These are phyloP conservation scores for Tryphoninae sp. DNA, from an alignment of 2,888 invertebrate genomes.

Conservation along the genomic window DNA sequence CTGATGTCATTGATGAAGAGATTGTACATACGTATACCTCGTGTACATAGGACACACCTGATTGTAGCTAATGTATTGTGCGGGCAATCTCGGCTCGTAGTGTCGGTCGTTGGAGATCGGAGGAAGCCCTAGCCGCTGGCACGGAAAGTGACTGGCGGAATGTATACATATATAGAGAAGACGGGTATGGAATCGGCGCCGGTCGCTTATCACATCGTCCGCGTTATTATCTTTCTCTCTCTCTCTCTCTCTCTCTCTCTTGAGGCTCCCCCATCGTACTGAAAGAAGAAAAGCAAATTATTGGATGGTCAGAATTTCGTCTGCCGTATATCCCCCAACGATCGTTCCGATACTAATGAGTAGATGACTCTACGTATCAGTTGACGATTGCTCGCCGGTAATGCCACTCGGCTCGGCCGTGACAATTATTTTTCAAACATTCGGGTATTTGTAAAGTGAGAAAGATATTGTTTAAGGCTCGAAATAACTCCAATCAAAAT, in stretches of 20 bases:
- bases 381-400: constrained; percentile 29
- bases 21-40: too few species aligned
- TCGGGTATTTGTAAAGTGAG: too few species aligned
- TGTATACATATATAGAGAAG: background rate
- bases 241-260: constrained; percentile 19
- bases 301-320: background rate
- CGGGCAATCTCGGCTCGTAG: background rate
- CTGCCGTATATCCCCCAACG: background rate
- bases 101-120: background rate
- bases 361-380: constrained; percentile 16
- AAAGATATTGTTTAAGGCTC: too few species aligned
- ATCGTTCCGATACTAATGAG: background rate
- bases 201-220: constrained; percentile 45
- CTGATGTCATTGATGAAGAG: too few species aligned
- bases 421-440: too few species aligned
- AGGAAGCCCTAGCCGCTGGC: background rate
- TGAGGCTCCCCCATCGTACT: constrained; percentile 18
- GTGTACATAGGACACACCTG: too few species aligned
- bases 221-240: constrained; percentile 40
- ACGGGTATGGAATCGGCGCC: constrained; percentile 25
- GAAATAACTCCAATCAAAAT: background rate
- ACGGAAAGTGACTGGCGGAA: constrained; percentile 29
- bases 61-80: background rate
- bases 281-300: constrained; percentile 33
- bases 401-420: background rate